Evolutionary conservation across 2,797 vertebrate genomes (phyloP), one percentile per base, ranked within the genome.

Genomic region (Tarsius wallacei): DNA sequence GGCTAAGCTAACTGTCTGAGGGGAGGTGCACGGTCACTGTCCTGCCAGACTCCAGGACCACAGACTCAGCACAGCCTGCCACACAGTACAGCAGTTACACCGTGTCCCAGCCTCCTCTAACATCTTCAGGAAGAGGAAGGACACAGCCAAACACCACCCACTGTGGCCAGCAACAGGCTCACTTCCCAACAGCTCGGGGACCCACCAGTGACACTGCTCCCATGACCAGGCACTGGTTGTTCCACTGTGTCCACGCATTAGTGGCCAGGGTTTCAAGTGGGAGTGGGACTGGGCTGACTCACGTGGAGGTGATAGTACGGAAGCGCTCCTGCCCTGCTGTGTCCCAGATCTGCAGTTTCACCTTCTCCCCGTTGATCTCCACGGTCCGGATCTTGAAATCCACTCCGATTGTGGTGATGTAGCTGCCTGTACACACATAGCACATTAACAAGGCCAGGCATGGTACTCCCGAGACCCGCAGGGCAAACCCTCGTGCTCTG

Each of bases 291-390:
- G 22, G 17, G 47, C 17, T 5, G 64, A 99, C 99, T 99, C 98
- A 99, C 99, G 99, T 99, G 96, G 99, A 99, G 5, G 99, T 99
- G 98, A 99, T 99, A 66, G 99, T 99, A 73, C 99, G 99, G 98
- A 99, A 99, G 90, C 99, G 99, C 95, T 99, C 99, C 70, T 99
- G 99, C 42, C 99, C 99, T 0, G 99, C 99, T 0, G 99, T 99
- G 96, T 99, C 99, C 99, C 99, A 99, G 98, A 99, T 99, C 99
- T 99, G 99, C 89, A 99, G 99, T 97, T 99, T 99, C 99, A 99
- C 99, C 97, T 99, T 99, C 99, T 99, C 99, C 31, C 99, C 99
- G 87, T 99, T 99, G 97, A 99, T 99, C 98, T 99, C 99, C 98
- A 99, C 99, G 0, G 99, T 99, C 90, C 99, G 99, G 98, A 99